Evolutionary conservation across 2,113 vertebrate species (phyloP).

Genomic region (Dasypus novemcinctus): DNA sequence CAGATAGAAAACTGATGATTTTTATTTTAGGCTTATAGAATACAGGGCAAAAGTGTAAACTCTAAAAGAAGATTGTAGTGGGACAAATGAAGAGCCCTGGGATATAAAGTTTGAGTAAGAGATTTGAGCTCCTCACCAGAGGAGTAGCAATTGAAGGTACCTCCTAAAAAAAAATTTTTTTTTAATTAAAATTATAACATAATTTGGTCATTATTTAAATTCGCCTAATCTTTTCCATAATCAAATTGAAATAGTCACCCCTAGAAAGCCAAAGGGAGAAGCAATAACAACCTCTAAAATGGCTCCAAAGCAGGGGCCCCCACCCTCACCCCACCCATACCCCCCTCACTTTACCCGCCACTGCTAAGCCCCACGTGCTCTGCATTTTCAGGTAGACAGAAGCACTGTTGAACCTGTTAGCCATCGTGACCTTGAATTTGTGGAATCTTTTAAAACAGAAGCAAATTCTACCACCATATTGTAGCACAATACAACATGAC

Average conservation of each 20-base stretch:
- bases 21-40: background rate
- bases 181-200: background rate
- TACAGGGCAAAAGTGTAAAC: background rate
- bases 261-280: background rate
- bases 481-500: conserved; percentile 64
- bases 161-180: too few species aligned
- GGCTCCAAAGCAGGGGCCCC: conserved; percentile 9
- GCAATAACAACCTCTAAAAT: background rate
- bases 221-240: background rate
- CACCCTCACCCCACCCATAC: conserved; percentile 62
- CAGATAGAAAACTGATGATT: background rate
- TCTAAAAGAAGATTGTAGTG: background rate
- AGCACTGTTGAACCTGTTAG: conserved; percentile 58
- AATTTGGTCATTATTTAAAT: background rate
- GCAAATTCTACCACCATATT: conserved; percentile 43
- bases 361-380: conserved; percentile 71
- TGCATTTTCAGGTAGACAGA: background rate
- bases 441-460: conserved; percentile 51
- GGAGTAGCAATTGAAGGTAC: background rate
- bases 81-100: background rate
- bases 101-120: background rate
- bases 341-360: conserved; percentile 78
- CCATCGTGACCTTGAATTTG: conserved; percentile 61
- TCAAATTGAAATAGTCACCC: background rate
- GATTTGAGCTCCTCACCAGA: background rate